Evolutionary conservation across 2,113 vertebrate species (phyloP).

Genomic region (Labeo catla): DNA sequence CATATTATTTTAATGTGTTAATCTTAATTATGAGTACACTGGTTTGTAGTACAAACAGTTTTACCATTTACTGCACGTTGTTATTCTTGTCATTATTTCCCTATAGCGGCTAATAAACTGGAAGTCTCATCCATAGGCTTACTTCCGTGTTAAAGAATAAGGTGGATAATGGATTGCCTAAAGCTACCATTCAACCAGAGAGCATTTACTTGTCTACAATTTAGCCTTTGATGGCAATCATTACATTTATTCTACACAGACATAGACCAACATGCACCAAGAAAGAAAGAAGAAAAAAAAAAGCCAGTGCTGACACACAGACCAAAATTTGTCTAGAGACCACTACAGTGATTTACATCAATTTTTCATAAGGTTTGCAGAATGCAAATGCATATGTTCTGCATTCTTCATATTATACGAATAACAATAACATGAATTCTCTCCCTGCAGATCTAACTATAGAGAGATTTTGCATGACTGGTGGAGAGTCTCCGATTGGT

Average conservation of each 20-base stretch:
- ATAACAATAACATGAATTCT: background rate
- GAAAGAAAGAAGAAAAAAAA: background rate
- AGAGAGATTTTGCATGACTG: conserved; percentile 95
- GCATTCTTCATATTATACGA: background rate
- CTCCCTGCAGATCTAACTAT: conserved; percentile 83
- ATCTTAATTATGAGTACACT: too few species aligned
- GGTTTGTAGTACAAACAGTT: too few species aligned
- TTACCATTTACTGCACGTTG: too few species aligned
- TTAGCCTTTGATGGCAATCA: background rate
- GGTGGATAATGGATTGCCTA: background rate
- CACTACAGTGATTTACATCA: background rate
- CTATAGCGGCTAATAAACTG: too few species aligned
- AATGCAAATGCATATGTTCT: background rate
- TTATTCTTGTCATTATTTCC: too few species aligned
- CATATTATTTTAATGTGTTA: too few species aligned
- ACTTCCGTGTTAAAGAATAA: too few species aligned
- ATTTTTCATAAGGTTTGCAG: background rate
- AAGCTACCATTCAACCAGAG: background rate
- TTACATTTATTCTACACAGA: background rate
- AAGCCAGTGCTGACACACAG: background rate
- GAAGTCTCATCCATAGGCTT: too few species aligned
- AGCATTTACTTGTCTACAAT: background rate
- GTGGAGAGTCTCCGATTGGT: conserved; percentile 91
- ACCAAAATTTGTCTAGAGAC: background rate
- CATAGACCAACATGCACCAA: background rate